Conservation (phyloP, 2,797 vertebrate species). For the Hozukius guyotensis region DNA sequence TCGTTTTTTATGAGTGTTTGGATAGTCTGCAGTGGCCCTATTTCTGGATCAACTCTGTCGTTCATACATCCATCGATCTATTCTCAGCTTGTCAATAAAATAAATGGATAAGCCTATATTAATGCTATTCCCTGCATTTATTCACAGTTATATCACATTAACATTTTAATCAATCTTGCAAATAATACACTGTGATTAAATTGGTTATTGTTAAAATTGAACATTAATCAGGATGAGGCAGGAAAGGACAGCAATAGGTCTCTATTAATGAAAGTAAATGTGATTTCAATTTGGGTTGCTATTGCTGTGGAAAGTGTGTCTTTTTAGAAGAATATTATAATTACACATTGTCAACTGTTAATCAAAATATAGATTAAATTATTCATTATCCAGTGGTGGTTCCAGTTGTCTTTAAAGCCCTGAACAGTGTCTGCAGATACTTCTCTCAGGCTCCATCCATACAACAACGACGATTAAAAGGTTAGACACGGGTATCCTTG, state of each 20-base stretch:
- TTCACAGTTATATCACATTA: background rate
- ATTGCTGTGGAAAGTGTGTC: background rate
- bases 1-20: background rate
- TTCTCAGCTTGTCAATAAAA: background rate
- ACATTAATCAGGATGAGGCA: too few relatives aligned
- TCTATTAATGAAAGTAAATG: background rate
- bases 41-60: conserved; percentile 28
- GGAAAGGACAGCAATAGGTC: background rate
- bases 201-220: too few relatives aligned
- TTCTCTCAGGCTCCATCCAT: background rate
- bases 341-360: background rate
- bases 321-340: background rate
- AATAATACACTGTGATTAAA: background rate
- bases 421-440: background rate
- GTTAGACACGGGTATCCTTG: background rate
- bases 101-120: background rate
- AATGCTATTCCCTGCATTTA: background rate
- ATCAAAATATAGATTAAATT: background rate
- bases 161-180: background rate
- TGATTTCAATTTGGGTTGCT: background rate
- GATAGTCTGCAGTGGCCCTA: background rate
- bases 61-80: background rate
- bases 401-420: background rate
- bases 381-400: background rate
- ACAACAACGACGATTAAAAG: background rate